Percentiles rank a stretch among this genome's conserved stretches.
Conservation (phyloP, 2,797 vertebrate species). For the Gymnoscopelus microlampas region DNA sequence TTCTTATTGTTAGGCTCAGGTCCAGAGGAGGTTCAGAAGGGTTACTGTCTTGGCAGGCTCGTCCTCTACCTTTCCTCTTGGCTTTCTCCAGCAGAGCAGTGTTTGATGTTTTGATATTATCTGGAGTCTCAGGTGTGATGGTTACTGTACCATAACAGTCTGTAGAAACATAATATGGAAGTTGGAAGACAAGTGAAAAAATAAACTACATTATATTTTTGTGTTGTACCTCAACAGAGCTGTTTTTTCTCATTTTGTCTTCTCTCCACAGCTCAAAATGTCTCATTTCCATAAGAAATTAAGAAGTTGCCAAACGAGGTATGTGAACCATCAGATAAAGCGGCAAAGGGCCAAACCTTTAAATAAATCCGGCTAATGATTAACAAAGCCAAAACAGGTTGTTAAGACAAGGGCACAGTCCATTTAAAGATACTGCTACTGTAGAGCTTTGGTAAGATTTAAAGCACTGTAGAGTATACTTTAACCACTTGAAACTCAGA, state of each 20-base stretch:
- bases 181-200: background rate
- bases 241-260: slow-evolving; percentile 23
- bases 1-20: background rate
- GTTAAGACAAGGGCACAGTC: slow-evolving; percentile 35
- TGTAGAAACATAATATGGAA: background rate
- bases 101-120: background rate
- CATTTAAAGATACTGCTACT: slow-evolving; percentile 44
- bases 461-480: no score
- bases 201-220: background rate
- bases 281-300: slow-evolving; percentile 19
- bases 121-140: background rate
- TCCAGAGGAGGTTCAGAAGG: background rate
- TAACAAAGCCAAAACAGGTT: slow-evolving; percentile 51
- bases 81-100: background rate
- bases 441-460: background rate
- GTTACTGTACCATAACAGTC: background rate
- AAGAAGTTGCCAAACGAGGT: slow-evolving; percentile 55
- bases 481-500: no score
- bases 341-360: slow-evolving; percentile 35
- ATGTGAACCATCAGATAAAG: slow-evolving; percentile 54
- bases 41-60: background rate
- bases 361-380: slow-evolving; percentile 60
- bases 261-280: slow-evolving; percentile 32
- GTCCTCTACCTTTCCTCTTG: background rate
- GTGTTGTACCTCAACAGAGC: background rate